Percentiles rank a stretch among this genome's conserved stretches.
Evolutionary conservation across 1,140 invertebrate species (phyloP).

Genomic region (Ceratina australensis): DNA sequence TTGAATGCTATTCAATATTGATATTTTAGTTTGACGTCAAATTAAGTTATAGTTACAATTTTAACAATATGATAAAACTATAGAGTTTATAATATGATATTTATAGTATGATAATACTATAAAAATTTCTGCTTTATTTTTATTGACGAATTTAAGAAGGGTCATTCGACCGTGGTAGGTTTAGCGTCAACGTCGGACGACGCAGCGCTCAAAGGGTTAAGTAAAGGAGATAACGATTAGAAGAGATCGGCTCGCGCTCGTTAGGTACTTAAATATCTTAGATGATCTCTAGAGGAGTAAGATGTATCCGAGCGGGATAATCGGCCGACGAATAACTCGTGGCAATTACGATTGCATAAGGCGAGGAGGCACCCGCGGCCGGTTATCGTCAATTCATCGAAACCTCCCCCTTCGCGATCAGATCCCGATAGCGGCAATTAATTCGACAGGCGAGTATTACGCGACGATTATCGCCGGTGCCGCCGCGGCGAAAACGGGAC

Average conservation of each 20-base stretch:
- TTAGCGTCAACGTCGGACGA: too few species aligned
- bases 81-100: too few species aligned
- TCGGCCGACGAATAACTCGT: slow-evolving; percentile 1
- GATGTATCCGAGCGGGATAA: slow-evolving; percentile 38
- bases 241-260: neutral
- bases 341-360: slow-evolving; percentile 44
- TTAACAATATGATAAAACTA: too few species aligned
- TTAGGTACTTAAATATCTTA: too few species aligned
- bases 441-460: slow-evolving; percentile 43
- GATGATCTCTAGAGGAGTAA: slow-evolving; percentile 36
- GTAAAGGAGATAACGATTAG: neutral
- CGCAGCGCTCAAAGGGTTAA: too few species aligned
- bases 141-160: too few species aligned
- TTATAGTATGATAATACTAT: too few species aligned
- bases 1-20: too few species aligned
- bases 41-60: too few species aligned
- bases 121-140: too few species aligned
- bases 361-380: slow-evolving; percentile 11
- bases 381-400: slow-evolving; percentile 41
- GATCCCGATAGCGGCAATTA: slow-evolving; percentile 44
- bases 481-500: slow-evolving; percentile 10
- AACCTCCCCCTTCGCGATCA: slow-evolving; percentile 34
- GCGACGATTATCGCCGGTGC: slow-evolving; percentile 26
- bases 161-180: too few species aligned
- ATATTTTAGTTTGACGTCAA: too few species aligned